A percentile compares a stretch with the other conserved stretches of the same genome.
phyloP scores from a whole-genome alignment of 2,113 vertebrate genomes.

The Malurus melanocephalus region DNA sequence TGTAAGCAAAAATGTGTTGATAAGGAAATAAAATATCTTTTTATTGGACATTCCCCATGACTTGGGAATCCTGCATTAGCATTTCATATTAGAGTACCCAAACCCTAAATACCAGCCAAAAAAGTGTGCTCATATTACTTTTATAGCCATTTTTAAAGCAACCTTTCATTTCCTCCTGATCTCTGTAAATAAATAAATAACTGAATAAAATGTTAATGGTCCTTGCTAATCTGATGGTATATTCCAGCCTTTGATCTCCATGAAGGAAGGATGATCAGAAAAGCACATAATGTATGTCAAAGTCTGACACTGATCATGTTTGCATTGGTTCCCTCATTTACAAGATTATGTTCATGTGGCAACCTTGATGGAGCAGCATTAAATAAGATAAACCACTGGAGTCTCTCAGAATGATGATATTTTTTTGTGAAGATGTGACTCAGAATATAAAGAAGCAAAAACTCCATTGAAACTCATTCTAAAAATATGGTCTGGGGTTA shows the following conservation, averaged over 20 bases:
- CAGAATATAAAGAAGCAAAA: background rate
- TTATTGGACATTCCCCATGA: background rate
- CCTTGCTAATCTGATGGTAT: background rate
- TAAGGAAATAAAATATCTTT: background rate
- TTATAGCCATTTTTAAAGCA: background rate
- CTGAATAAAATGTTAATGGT: background rate
- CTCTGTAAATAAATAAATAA: background rate
- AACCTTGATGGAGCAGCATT: constrained; percentile 39
- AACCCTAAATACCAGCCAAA: background rate
- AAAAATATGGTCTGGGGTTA: background rate
- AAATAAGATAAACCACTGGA: constrained; percentile 12
- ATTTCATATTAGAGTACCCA: background rate
- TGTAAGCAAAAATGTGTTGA: background rate
- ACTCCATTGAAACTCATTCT: background rate
- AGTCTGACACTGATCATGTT: constrained; percentile 22
- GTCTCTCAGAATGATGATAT: background rate
- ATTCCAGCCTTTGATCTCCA: constrained; percentile 30
- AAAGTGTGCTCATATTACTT: background rate
- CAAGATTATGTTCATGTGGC: constrained; percentile 15
- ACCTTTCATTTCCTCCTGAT: background rate
- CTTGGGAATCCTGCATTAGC: background rate
- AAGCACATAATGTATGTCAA: constrained; percentile 3
- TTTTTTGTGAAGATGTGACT: background rate
- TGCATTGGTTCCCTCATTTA: constrained; percentile 20
- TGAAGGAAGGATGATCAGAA: constrained; percentile 12